Base-by-base conservation (phyloP, 2,888 invertebrate genomes). In the Pristionchus japonicus region DNA sequence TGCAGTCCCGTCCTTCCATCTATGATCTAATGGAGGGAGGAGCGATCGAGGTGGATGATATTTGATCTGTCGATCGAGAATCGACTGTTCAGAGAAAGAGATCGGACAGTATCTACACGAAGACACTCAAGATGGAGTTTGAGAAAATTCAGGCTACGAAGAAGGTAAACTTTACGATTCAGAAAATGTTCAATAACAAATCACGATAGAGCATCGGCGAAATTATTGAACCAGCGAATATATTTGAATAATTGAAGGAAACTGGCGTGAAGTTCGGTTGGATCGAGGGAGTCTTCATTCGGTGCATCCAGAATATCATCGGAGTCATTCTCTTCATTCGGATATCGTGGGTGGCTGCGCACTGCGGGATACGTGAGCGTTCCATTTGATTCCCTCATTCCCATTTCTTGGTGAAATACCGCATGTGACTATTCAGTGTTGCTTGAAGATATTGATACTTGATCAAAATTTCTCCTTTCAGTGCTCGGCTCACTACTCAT, bases 291-390 rank as follows among this genome's bases (percentile, higher is more conserved):
- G 97, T 97, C 27, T 95, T 97, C 90, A 97, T 97, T 95, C 67
- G 89, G 1, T 98, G 98, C 95, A 96, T 98, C 67, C 96, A 98
- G 94, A 98, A 98, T 95, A 98, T 98, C 94, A 98, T 98, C 97
- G 98, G 98, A 88, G 98, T 99, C 92, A 98, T 99, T 98, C 96
- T 99, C 90, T 99, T 98, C 95, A 96, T 99, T 92, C 97, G 98
- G 87, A 96, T 99, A 94, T 97, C 98, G 57, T 99, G 99, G 99
- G 89, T 90, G n/a, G 77, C 88, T 3, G 90, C 86, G 13, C 88
- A 88, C 6, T 86, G 86, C 34, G 88, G 88, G 43, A 57, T 80
- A 34, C 61, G 88, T 88, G 37, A 84, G 88, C 31, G 6, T 15
- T 9, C 17, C 23, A 6, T 37, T 23, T 3, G 7, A 31, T 17